Base-by-base conservation (phyloP, 2,888 invertebrate genomes). In the Chrysolina oricalcia region DNA sequence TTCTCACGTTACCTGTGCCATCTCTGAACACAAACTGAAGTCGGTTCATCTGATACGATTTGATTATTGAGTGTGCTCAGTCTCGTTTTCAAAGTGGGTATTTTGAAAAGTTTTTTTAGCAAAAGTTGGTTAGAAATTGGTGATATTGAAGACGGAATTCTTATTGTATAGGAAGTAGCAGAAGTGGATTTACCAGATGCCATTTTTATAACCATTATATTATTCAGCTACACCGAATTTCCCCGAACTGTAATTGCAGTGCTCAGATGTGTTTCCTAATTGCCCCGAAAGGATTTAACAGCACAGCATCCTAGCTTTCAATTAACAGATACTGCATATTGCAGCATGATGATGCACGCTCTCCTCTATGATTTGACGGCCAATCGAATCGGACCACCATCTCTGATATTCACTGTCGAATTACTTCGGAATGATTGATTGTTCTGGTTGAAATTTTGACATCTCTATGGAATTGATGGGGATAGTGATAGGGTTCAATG, bases 381-480 rank as follows among this genome's bases (percentile, higher is more conserved):
- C 72, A 79, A 76, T 79, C 78, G 73, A 78, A 78, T 82, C 77
- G 17, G 59, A 17, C 27, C 75, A 75, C 72, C 80, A 76, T 77
- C 74, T 79, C 62, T 75, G 79, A 68, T 77, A 78, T 79, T 78
- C 81, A 59, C 59, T 59, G n/a, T 17, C 59, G 59, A 59, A 35
- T 35, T 35, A 35, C 27, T 35, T 17, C 59, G n/a, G 27, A n/a
- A 27, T 59, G 35, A 35, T 15, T 59, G 35, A 27, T 59, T 59
- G 35, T 35, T 8, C 35, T 35, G 35, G 21, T 21, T 53, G 10
- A 8, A 15, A 43, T 15, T 43, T 15, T 10, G 15, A 15, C 43
- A 43, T 43, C 43, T 15, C 11, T 43, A 43, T 43, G 11, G 43
- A 43, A 13, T 43, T 43, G 15, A 15, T 43, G 43, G 35, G 8